Percentiles rank a stretch among this genome's conserved stretches.
phyloP scores from a whole-genome alignment of 2,888 invertebrate genomes.

The Leptinotarsa peninsularis region DNA sequence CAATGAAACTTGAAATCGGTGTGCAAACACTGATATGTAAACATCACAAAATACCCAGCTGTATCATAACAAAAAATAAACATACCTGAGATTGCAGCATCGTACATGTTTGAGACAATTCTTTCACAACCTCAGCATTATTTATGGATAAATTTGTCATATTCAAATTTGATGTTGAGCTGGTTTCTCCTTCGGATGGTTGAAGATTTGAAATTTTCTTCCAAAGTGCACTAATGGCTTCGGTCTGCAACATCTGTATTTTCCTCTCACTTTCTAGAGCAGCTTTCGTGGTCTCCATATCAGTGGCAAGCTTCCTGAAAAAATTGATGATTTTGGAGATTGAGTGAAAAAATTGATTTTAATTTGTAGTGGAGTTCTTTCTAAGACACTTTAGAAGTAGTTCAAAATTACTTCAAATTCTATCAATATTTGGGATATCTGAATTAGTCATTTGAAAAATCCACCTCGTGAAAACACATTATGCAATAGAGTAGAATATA shows the following conservation, averaged over 20 bases:
- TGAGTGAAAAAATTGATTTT: no score
- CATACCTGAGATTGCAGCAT: slow-evolving; percentile 78
- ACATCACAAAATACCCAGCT: no score
- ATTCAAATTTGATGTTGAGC: slow-evolving; percentile 42
- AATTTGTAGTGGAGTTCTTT: no score
- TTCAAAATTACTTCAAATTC: no score
- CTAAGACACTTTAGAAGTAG: no score
- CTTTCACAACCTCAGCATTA: slow-evolving; percentile 75
- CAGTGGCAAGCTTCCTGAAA: slow-evolving; percentile 80
- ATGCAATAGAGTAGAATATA: no score
- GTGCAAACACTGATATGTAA: no score
- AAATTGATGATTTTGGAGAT: not conserved
- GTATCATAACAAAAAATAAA: not conserved
- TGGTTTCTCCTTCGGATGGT: slow-evolving; percentile 51
- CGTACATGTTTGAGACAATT: slow-evolving; percentile 81
- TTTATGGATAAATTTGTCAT: slow-evolving; percentile 61
- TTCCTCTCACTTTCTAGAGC: slow-evolving; percentile 87
- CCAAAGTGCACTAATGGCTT: slow-evolving; percentile 91
- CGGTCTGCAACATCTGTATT: slow-evolving; percentile 88
- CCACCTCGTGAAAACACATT: no score
- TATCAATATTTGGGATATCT: no score
- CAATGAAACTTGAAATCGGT: no score
- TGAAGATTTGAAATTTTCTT: slow-evolving; percentile 84
- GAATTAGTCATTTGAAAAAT: no score
- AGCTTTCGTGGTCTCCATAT: slow-evolving; percentile 87